phyloP scores from a whole-genome alignment of 2,113 vertebrate genomes.

The Sisor rabdophorus region DNA sequence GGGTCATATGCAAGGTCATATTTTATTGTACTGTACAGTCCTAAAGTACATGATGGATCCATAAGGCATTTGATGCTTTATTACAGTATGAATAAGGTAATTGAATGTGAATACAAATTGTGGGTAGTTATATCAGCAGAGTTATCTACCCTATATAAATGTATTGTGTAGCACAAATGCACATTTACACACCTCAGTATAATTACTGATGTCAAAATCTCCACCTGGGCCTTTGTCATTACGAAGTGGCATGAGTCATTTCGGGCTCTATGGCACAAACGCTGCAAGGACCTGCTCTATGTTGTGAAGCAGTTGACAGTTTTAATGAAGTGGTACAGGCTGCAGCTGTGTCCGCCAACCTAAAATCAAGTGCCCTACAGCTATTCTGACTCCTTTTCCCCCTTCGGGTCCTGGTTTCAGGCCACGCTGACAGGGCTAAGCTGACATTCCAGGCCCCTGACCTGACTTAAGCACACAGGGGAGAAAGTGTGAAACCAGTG shows the following conservation, averaged over 20 bases:
- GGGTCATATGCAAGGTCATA: background rate
- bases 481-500: slow-evolving; percentile 60
- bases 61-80: slow-evolving; percentile 21
- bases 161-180: background rate
- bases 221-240: slow-evolving; percentile 63
- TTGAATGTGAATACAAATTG: slow-evolving; percentile 17
- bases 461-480: slow-evolving; percentile 48
- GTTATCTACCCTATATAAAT: background rate
- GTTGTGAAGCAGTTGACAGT: slow-evolving; percentile 54
- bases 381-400: slow-evolving; percentile 50
- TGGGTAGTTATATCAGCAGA: slow-evolving; percentile 5
- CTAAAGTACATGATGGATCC: slow-evolving; percentile 6
- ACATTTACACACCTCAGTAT: background rate
- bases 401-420: slow-evolving; percentile 15
- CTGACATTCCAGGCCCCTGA: slow-evolving; percentile 41
- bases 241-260: slow-evolving; percentile 56
- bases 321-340: slow-evolving; percentile 61
- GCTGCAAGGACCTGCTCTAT: slow-evolving; percentile 44
- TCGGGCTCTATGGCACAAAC: slow-evolving; percentile 15
- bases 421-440: slow-evolving; percentile 50
- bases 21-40: background rate
- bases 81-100: slow-evolving; percentile 20
- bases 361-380: slow-evolving; percentile 57
- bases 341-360: slow-evolving; percentile 58
- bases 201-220: slow-evolving; percentile 2